Conservation (phyloP, 2,113 vertebrate genomes). For the Ancistrus triradiatus region DNA sequence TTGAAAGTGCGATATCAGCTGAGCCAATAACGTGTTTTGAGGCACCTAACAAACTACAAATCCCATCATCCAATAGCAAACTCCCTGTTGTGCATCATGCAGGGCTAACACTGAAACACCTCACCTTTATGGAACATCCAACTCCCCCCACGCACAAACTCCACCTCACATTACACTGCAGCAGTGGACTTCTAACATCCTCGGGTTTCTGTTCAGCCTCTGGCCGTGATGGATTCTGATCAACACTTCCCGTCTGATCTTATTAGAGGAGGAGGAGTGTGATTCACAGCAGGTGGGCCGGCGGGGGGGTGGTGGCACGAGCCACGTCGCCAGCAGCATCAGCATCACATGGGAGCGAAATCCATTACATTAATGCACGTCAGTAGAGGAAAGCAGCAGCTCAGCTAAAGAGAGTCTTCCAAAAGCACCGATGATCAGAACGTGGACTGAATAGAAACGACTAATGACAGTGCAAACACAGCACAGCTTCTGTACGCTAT, state of each 20-base stretch:
- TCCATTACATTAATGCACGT: not conserved
- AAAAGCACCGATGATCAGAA: not conserved
- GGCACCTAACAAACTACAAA: too few relatives aligned
- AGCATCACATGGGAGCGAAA: not conserved
- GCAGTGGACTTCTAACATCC: too few relatives aligned
- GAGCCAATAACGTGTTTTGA: too few relatives aligned
- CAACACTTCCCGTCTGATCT: constrained; percentile 22
- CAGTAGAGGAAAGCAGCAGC: too few relatives aligned
- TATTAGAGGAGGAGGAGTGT: constrained; percentile 25
- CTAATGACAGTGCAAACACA: not conserved
- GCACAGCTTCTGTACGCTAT: not conserved
- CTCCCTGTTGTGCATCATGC: too few relatives aligned
- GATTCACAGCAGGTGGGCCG: constrained; percentile 40
- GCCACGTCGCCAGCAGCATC: constrained; percentile 19
- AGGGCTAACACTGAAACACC: too few relatives aligned
- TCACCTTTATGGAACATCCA: too few relatives aligned
- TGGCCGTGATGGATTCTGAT: constrained; percentile 25
- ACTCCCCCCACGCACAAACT: too few relatives aligned
- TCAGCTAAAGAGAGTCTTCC: not conserved
- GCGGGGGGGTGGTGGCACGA: not conserved
- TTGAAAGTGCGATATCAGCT: too few relatives aligned
- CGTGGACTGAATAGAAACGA: not conserved
- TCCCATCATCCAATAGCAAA: too few relatives aligned
- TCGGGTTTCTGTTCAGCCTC: constrained; percentile 24
- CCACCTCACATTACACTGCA: too few relatives aligned